Evolutionary conservation across 2,113 vertebrate species (phyloP).

Genomic region (Collichthys lucidus): DNA sequence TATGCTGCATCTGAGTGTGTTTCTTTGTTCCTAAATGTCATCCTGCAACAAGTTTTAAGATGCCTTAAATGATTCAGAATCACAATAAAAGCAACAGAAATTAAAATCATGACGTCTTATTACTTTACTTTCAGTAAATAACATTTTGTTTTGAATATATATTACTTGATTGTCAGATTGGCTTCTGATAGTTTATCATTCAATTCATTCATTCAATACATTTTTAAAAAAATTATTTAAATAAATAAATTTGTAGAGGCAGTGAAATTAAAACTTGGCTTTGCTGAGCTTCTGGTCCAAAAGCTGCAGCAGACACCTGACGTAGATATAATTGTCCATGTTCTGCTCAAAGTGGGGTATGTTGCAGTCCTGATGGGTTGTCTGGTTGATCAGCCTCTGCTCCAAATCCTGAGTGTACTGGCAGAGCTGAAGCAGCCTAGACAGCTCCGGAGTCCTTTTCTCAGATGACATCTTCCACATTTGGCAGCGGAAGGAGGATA

Average conservation of each 20-base stretch:
- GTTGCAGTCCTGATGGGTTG: neutral
- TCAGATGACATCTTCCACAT: neutral
- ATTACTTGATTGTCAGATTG: constrained; percentile 20
- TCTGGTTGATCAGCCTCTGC: fast-evolving
- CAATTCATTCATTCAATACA: neutral
- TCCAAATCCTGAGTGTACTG: neutral
- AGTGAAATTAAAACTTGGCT: neutral
- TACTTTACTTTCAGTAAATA: constrained; percentile 49
- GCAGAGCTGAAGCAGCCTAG: fast-evolving
- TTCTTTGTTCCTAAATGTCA: constrained; percentile 19
- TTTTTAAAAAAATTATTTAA: neutral
- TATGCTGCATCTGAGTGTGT: constrained; percentile 38
- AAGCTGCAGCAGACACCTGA: constrained; percentile 40
- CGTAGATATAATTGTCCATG: fast-evolving
- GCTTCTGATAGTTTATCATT: neutral
- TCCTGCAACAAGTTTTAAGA: constrained; percentile 24
- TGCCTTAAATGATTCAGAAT: constrained; percentile 36
- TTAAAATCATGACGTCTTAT: neutral
- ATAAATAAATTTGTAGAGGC: neutral
- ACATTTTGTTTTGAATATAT: neutral
- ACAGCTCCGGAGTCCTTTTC: neutral
- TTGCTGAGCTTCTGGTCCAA: constrained; percentile 3
- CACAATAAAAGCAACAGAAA: constrained; percentile 59
- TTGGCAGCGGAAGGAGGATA: constrained; percentile 19
- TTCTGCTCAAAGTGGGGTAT: neutral